Percentiles rank a stretch among this genome's conserved stretches.
Conservation (phyloP, 1,140 invertebrate species). For the Olivierus martensii region DNA sequence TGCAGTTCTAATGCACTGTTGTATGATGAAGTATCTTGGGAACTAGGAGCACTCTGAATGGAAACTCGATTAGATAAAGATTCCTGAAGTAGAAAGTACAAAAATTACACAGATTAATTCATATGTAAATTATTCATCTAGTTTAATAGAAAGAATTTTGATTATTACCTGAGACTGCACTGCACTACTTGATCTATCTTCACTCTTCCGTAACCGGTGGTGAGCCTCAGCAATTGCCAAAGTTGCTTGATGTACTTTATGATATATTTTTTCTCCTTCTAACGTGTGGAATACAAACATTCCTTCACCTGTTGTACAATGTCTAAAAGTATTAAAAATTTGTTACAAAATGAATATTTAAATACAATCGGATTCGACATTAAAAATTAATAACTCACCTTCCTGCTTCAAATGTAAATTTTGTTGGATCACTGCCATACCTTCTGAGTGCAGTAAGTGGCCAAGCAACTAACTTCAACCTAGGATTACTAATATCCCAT, state of each 20-base stretch:
- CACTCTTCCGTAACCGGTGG: not conserved
- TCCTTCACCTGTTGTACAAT: slow-evolving; percentile 28
- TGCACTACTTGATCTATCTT: too few relatives aligned
- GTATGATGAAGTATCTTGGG: too few relatives aligned
- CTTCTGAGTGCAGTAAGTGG: slow-evolving; percentile 25
- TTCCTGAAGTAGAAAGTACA: too few relatives aligned
- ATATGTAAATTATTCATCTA: too few relatives aligned
- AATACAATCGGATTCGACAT: too few relatives aligned
- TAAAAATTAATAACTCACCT: slow-evolving; percentile 16
- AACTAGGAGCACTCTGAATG: too few relatives aligned
- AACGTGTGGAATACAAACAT: slow-evolving; percentile 28
- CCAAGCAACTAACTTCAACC: slow-evolving; percentile 24
- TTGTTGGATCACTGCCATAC: slow-evolving; percentile 26
- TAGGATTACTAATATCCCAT: slow-evolving; percentile 23
- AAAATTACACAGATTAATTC: too few relatives aligned
- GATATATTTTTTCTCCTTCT: slow-evolving; percentile 27
- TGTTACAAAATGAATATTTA: not conserved
- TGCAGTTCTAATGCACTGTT: too few relatives aligned
- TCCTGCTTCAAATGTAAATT: slow-evolving; percentile 29
- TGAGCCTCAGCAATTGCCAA: slow-evolving; percentile 27
- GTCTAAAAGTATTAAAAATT: slow-evolving; percentile 14
- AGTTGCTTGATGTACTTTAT: slow-evolving; percentile 28
- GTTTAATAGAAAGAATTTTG: too few relatives aligned
- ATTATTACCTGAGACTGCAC: too few relatives aligned
- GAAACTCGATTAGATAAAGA: too few relatives aligned